phyloP scores from a whole-genome alignment of 2,888 invertebrate genomes.

The Cerastis leucographa region DNA sequence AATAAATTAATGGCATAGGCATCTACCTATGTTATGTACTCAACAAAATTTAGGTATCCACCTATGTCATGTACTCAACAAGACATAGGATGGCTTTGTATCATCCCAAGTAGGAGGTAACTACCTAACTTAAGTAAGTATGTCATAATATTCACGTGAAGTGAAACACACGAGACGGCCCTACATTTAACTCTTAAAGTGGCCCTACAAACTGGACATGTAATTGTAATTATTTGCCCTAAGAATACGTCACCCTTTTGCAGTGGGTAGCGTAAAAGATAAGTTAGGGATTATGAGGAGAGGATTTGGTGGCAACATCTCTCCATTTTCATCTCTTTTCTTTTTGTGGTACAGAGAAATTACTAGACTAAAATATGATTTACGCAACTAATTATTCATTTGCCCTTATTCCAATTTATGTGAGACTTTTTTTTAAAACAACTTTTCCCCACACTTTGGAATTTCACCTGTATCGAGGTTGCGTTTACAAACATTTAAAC shows the following conservation, averaged over 20 bases:
- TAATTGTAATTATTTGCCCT: slow-evolving; percentile 47
- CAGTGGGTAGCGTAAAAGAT: neutral
- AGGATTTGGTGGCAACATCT: neutral
- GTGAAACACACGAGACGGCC: slow-evolving; percentile 33
- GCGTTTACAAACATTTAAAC: too few relatives aligned
- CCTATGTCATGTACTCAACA: too few relatives aligned
- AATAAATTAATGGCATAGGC: neutral
- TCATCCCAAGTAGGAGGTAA: neutral
- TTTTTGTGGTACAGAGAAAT: neutral
- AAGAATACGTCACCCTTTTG: slow-evolving; percentile 29
- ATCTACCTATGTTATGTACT: too few relatives aligned
- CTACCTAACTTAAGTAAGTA: slow-evolving; percentile 6
- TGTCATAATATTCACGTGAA: slow-evolving; percentile 47
- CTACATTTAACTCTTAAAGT: slow-evolving; percentile 47
- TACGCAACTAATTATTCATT: too few relatives aligned
- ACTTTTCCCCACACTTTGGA: too few relatives aligned
- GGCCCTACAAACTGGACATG: slow-evolving; percentile 45
- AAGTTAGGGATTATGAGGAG: slow-evolving; percentile 10
- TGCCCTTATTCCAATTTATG: too few relatives aligned
- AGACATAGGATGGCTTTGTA: neutral
- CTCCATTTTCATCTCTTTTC: neutral
- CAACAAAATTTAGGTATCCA: too few relatives aligned
- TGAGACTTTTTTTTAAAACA: too few relatives aligned
- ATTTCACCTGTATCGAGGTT: too few relatives aligned
- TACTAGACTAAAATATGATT: neutral